Evolutionary conservation across 1,140 invertebrate genomes (phyloP), one percentile per base, ranked within the genome.

Genomic region (Drosophila arizonae): DNA sequence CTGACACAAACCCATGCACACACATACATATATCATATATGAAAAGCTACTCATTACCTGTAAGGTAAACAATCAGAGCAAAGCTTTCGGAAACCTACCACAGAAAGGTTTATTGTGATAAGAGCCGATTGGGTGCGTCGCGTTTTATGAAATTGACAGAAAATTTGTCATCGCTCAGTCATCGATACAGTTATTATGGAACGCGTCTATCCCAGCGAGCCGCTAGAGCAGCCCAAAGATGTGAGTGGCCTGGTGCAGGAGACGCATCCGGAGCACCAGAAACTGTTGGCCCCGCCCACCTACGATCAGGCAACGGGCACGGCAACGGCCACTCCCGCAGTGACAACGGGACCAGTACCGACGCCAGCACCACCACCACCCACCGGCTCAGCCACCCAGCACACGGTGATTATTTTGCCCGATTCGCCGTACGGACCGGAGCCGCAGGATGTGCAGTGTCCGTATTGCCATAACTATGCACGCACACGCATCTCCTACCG

Each of bases 391-490:
- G 9, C 33, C 2, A 50, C 74, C 4, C 81, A 76, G 1, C 85
- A 84, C 15, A 89, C 80, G 15, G 82, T 91, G 33, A 84, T 90
- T 13, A 72, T 91, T 26, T 71, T 91, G 15, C 81, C 90, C 5
- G 39, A 50, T 0, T 50, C 76, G 0, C 45, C 71, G 0, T 91
- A 93, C 61, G 94, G 94, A 5, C 92, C 93, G 0, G 82, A 92
- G 0, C 82, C 93, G 3, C 84, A 92, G 72, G 67, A 77, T 6
- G 70, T 93, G 17, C 90, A 72, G 0, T 95, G 94, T 80, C 94
- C 94, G 0, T 85, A 92, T 15, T 95, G 94, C 60, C 92, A 92
- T 2, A 91, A 92, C 2, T 87, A 90, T 9, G 93, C 94, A 43
- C 73, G 85, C 2, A 94, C 94, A 0, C 78, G 85, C 17, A 76